Evolutionary conservation across 2,888 invertebrate genomes (phyloP), one percentile per base, ranked within the genome.

Genomic region (Stomorhina lunata): DNA sequence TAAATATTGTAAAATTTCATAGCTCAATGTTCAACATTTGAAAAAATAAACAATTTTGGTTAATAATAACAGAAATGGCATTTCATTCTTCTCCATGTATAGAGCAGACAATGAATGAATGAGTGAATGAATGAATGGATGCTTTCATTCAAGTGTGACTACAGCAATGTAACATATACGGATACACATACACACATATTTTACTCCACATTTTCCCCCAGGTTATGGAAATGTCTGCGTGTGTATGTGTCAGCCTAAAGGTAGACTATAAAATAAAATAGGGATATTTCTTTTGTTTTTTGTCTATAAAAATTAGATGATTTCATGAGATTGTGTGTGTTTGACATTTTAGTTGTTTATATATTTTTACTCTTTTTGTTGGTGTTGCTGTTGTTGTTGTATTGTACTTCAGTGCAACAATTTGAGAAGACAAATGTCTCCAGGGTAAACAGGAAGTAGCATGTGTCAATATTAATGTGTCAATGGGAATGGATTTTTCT

Each of bases 401-500:
- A 12, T 53, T 50, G 25, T 61, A 3, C 59, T 69, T 20, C 37
- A 32, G 32, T 75, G 69, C 80, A 57, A 55, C 55, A 73, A 55
- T 69, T 73, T 63, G 2, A n/a, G 48, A 75, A 80, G 68, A 63
- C 57, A 75, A 63, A 69, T 71, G 57, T 76, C 80, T 80, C 69
- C 22, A 71, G 75, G 65, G 75, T 57, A 68, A 43, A 68, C 73
- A 66, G 80, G 80, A 80, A 61, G 69, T 57, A 71, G 57, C 75
- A 80, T 80, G 80, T 80, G 80, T 79, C 79, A 79, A 79, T 72
- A 66, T 78, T 57, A 71, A 71, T 78, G 55, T 78, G 65, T 72
- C 79, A 72, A 66, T 79, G 79, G 32, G 50, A 72, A 79, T 73
- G 50, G 61, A 34, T 32, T 57, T 71, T 57, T 65, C 48, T 71